Evolutionary conservation across 2,113 vertebrate genomes (phyloP).

Genomic region (Tyrannus savana): DNA sequence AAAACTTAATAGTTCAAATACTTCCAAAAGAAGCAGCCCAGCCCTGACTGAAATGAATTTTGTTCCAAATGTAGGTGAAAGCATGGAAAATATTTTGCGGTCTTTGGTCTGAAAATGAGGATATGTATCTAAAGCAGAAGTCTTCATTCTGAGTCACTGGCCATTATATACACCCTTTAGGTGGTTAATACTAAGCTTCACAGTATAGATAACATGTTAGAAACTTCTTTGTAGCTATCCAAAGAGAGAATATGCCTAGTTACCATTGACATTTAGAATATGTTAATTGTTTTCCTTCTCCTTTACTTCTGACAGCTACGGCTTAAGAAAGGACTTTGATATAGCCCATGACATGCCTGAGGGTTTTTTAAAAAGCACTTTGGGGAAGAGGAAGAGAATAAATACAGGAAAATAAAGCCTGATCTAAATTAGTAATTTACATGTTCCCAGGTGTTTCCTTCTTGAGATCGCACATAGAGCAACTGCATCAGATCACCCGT

Average conservation of each 20-base stretch:
- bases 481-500: neutral
- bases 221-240: neutral
- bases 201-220: neutral
- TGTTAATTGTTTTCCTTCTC: neutral
- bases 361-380: neutral
- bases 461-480: neutral
- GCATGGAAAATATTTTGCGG: neutral
- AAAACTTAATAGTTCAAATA: neutral
- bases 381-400: neutral
- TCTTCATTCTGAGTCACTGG: neutral
- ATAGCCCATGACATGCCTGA: neutral
- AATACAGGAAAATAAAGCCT: slow-evolving; percentile 22
- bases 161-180: neutral
- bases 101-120: neutral
- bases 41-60: neutral
- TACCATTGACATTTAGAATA: neutral
- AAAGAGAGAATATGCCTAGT: neutral
- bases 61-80: neutral
- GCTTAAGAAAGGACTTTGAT: neutral
- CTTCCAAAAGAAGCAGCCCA: neutral
- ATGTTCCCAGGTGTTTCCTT: slow-evolving; percentile 13
- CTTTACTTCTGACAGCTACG: slow-evolving; percentile 10
- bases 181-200: neutral
- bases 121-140: neutral
- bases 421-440: slow-evolving; percentile 41